Percentiles rank a stretch among this genome's conserved stretches.
phyloP scores from a whole-genome alignment of 2,888 invertebrate genomes.

The Acholoe squamosa region DNA sequence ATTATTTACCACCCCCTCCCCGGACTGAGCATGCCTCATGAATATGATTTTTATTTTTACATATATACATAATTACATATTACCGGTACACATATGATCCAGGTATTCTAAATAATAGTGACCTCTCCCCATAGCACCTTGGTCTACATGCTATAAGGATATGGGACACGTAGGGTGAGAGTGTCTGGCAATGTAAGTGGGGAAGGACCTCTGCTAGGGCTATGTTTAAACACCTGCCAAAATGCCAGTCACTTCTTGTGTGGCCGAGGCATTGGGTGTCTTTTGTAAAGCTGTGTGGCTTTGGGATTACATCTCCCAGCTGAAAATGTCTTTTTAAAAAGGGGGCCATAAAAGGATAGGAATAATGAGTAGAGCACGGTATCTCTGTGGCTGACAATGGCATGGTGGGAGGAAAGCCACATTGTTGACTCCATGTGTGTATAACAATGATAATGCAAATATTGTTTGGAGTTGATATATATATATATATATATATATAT shows the following conservation, averaged over 20 bases:
- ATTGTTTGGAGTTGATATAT: too few species aligned
- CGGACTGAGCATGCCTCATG: too few species aligned
- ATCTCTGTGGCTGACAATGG: not conserved
- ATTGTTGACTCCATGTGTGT: not conserved
- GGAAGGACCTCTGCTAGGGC: not conserved
- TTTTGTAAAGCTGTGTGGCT: not conserved
- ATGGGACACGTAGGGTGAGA: not conserved
- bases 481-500: too few species aligned
- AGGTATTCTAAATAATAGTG: too few species aligned
- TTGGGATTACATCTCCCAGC: not conserved
- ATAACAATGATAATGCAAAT: not conserved
- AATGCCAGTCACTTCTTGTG: slow-evolving; percentile 41
- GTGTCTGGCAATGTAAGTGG: not conserved
- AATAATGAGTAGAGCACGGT: not conserved
- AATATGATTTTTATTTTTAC: too few species aligned
- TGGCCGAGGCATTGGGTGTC: slow-evolving; percentile 7
- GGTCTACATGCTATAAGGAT: not conserved
- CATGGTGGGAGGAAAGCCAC: not conserved
- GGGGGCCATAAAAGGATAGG: not conserved
- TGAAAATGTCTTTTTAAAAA: not conserved
- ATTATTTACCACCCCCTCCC: too few species aligned
- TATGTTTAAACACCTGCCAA: slow-evolving; percentile 41
- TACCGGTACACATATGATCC: too few species aligned
- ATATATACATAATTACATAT: too few species aligned
- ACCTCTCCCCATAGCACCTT: too few species aligned